phyloP scores from a whole-genome alignment of 1,140 invertebrate genomes.

The Harpegnathos saltator region DNA sequence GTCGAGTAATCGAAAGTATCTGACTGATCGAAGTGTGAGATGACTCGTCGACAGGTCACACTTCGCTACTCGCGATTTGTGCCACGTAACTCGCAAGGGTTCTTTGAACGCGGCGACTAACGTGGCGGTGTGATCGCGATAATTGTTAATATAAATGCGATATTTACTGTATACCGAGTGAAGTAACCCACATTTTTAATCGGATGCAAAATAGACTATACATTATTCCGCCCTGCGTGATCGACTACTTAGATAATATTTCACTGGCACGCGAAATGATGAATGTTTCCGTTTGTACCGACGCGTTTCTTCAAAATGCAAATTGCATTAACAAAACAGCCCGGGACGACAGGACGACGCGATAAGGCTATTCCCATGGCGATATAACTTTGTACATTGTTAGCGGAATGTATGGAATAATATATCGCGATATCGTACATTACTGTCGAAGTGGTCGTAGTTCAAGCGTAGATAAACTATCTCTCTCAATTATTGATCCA shows the following conservation, averaged over 20 bases:
- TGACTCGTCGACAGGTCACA: no score
- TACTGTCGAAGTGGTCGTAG: constrained; percentile 3
- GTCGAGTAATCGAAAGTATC: no score
- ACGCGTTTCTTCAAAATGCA: constrained; percentile 14
- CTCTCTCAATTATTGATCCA: no score
- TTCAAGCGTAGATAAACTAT: constrained; percentile 22
- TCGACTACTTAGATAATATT: constrained; percentile 39
- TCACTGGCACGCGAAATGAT: constrained; percentile 20
- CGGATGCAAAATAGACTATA: constrained; percentile 7
- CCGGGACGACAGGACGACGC: not conserved
- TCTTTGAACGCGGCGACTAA: not conserved
- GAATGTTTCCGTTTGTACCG: not conserved
- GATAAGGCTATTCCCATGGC: not conserved
- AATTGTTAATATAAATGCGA: no score
- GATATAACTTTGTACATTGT: constrained; percentile 14
- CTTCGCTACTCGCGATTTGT: no score
- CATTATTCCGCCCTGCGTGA: not conserved
- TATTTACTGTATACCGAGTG: not conserved
- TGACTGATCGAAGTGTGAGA: no score
- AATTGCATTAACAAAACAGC: constrained; percentile 18
- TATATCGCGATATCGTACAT: constrained; percentile 10
- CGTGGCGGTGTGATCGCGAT: not conserved
- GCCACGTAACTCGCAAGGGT: not conserved
- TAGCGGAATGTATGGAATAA: not conserved
- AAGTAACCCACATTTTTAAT: constrained; percentile 41